Base-by-base conservation (phyloP, 92 coral and sea anemone genomes). In the Porites lobata region DNA sequence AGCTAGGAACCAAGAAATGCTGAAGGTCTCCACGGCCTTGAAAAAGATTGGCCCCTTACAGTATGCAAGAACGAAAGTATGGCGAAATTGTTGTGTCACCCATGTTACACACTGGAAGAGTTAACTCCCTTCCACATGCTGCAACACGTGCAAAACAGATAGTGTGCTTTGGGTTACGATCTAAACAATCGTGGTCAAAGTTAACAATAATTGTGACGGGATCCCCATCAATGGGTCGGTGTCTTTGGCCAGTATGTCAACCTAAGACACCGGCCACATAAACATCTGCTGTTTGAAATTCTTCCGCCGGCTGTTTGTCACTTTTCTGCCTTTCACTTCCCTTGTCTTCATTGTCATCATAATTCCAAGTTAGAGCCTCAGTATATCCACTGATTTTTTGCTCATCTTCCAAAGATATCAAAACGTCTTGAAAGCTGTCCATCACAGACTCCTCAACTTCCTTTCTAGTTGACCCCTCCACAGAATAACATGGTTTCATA, bases 11-110 rank as follows among this genome's bases (percentile, higher is more conserved):
- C 47, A 38, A 38, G 47, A 38, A 38, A 38, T 38, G 7, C 47
- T 38, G 47, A 4, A 38, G 47, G 47, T 38, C 47, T 38, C 47
- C 10, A 54, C 12, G 59, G 12, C 59, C 59, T 54, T 54, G 0
- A 54, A 78, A 79, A 89, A 15, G 92, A 80, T 61, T 84, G 84
- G 21, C 92, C 92, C 92, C 74, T 89, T 89, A 22, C 92, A 89
- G 56, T 68, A 84, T 4, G 89, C 92, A 14, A 78, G 70, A 19
- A 84, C 52, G 61, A 89, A 75, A 43, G 68, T 65, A 14, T 77
- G 75, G 9, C 64, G 38, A 71, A 89, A 89, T 73, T 71, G 76
- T 7, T 84, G 22, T 21, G 19, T 69, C 64, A 12, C 72, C 38
- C 86, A 89, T 89, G 69, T 89, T 87, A 18, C 51, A 22, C 22